Evolutionary conservation across 2,113 vertebrate species (phyloP).

Genomic region (Hippopotamus amphibius): DNA sequence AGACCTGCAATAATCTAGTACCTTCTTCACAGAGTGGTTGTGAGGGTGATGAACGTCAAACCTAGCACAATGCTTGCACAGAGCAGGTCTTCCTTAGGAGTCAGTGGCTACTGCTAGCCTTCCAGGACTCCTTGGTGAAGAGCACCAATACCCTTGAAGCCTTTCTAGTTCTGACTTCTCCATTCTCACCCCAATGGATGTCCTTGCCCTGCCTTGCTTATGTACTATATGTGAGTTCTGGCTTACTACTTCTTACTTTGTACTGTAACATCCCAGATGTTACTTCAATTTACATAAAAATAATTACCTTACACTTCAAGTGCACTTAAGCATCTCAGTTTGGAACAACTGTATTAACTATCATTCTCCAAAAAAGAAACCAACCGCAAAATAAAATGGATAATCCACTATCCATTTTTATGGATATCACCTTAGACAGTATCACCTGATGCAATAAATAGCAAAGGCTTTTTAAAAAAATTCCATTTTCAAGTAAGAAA

Average conservation of each 20-base stretch:
- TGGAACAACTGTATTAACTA: not conserved
- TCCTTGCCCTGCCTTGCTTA: not conserved
- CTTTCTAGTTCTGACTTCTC: not conserved
- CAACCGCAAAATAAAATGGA: not conserved
- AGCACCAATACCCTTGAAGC: not conserved
- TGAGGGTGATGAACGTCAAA: not conserved
- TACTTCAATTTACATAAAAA: constrained; percentile 22
- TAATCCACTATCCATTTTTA: not conserved
- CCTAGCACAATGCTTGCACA: not conserved
- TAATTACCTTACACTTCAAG: not conserved
- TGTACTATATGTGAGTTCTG: not conserved
- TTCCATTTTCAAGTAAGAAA: constrained; percentile 1
- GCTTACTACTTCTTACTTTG: not conserved
- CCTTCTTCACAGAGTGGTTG: not conserved
- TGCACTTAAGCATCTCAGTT: not conserved
- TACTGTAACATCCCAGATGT: not conserved
- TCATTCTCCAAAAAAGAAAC: not conserved
- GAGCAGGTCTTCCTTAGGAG: not conserved
- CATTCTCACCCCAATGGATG: not conserved
- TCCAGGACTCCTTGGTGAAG: not conserved
- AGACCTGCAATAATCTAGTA: not conserved
- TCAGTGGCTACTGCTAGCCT: not conserved
- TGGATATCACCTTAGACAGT: too few relatives aligned
- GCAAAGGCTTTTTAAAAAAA: not conserved
- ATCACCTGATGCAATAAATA: not conserved